These are phyloP conservation scores for Drosophila basisetae DNA, from an alignment of 2,888 invertebrate genomes.

Conservation along the genomic window DNA sequence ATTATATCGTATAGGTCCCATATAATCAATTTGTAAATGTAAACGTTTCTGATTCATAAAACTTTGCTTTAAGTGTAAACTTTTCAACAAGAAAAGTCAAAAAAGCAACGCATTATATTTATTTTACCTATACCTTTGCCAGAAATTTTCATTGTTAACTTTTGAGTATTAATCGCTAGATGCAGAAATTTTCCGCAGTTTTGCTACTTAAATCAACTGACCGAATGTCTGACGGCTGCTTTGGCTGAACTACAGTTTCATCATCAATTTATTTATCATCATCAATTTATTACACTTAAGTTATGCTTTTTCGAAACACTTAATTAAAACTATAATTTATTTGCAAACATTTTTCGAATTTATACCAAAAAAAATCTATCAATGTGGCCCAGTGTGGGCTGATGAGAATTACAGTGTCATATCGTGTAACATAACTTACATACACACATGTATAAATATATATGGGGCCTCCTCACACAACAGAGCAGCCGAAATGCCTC, in stretches of 20 bases:
- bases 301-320: not conserved
- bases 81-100: not conserved
- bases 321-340: not conserved
- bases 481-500: slow-evolving; percentile 7
- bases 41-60: not conserved
- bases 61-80: not conserved
- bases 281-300: not conserved
- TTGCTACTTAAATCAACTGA: not conserved
- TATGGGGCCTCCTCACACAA: not conserved
- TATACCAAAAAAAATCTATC: not conserved
- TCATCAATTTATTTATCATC: not conserved
- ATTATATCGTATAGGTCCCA: not conserved
- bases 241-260: not conserved
- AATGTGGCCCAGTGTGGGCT: slow-evolving; percentile 3
- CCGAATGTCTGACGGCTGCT: not conserved
- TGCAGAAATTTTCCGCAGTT: not conserved
- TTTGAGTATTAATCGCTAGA: not conserved
- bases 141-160: not conserved
- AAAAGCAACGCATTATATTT: not conserved
- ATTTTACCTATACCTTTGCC: not conserved
- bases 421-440: slow-evolving; percentile 49
- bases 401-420: slow-evolving; percentile 66
- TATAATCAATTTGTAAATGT: not conserved
- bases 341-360: not conserved
- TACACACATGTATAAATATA: not conserved